Conservation (phyloP, 2,797 vertebrate species). For the Helarctos malayanus region DNA sequence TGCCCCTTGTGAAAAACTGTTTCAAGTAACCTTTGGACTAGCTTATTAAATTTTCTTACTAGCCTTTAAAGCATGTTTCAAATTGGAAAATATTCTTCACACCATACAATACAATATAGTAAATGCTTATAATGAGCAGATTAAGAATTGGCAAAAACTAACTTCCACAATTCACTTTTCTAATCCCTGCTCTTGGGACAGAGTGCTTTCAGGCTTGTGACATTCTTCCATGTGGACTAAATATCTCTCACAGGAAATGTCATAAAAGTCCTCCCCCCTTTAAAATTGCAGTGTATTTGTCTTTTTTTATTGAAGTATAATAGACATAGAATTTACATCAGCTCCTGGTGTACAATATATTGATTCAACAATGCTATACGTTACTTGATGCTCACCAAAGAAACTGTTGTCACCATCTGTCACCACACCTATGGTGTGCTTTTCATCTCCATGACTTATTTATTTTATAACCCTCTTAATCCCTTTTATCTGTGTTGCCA, state of each 20-base stretch:
- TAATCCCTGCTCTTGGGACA: not conserved
- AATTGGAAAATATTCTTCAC: not conserved
- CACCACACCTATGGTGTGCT: not conserved
- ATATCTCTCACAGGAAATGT: not conserved
- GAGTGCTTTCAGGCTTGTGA: not conserved
- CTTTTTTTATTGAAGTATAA: not conserved
- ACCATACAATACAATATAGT: not conserved
- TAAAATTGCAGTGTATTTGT: not conserved
- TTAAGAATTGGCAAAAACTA: not conserved
- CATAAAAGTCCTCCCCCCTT: not conserved
- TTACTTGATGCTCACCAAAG: not conserved
- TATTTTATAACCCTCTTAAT: not conserved
- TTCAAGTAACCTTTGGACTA: not conserved
- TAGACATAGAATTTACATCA: not conserved
- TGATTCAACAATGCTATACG: not conserved
- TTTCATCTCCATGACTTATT: not conserved
- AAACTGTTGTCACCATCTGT: not conserved
- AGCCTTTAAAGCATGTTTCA: not conserved
- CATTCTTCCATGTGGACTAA: not conserved
- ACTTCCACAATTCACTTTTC: not conserved
- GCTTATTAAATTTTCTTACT: not conserved
- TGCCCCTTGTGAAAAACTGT: not conserved
- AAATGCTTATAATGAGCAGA: not conserved
- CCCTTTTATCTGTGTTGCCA: not conserved
- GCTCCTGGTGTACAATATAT: not conserved